Conservation (phyloP, 30 jellyfish, hydroid and myxozoan genomes). For the Haliclystus octoradiatus region DNA sequence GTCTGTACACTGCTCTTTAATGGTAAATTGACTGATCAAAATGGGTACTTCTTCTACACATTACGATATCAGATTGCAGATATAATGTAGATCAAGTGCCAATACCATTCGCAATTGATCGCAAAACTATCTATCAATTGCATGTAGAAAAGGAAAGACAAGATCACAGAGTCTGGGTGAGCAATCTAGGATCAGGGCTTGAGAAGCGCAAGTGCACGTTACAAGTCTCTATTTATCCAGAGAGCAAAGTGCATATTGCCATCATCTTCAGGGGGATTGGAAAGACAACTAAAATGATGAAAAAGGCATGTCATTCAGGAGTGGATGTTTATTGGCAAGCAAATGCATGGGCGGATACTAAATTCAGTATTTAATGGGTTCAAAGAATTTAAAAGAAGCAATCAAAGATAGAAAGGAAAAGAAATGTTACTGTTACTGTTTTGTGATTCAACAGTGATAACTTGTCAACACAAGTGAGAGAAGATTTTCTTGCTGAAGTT, state of each 20-base stretch:
- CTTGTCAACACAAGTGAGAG: conserved; percentile 18
- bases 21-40: too few relatives aligned
- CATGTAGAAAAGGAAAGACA: conserved; percentile 15
- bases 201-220: conserved; percentile 57
- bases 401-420: conserved; percentile 4
- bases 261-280: conserved; percentile 30
- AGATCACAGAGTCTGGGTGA: conserved; percentile 34
- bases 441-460: conserved; percentile 22
- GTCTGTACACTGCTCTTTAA: too few relatives aligned
- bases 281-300: conserved; percentile 21
- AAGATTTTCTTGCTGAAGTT: conserved; percentile 14
- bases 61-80: conserved; percentile 17
- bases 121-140: conserved; percentile 29
- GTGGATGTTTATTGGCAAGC: conserved; percentile 45
- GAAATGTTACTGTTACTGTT: too few relatives aligned
- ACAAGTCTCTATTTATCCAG: conserved; percentile 33
- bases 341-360: conserved; percentile 45
- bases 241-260: conserved; percentile 45
- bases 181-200: conserved; percentile 43
- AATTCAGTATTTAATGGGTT: conserved; percentile 23
- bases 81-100: conserved; percentile 45
- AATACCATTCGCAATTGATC: conserved; percentile 41
- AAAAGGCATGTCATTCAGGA: conserved; percentile 25
- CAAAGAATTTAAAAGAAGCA: conserved; percentile 6
- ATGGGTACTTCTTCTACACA: too few relatives aligned